Percentiles rank a stretch among this genome's conserved stretches.
These are phyloP conservation scores for Cecidostiba fungosa DNA, from an alignment of 2,888 invertebrate genomes.

Conservation along the genomic window DNA sequence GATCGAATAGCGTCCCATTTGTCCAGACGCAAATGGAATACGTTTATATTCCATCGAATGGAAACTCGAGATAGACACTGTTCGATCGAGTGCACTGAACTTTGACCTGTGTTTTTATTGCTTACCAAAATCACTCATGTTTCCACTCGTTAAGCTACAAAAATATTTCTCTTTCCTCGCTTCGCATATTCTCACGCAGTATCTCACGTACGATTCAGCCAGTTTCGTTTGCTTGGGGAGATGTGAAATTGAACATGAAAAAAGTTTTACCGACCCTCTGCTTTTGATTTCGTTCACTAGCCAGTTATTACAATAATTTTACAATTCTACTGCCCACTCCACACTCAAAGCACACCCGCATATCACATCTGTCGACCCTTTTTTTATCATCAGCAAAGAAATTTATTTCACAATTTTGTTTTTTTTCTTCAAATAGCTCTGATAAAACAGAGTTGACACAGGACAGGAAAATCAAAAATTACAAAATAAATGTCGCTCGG, in stretches of 20 bases:
- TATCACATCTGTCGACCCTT: not conserved
- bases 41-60: not conserved
- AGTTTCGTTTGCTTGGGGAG: conserved; percentile 4
- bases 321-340: conserved; percentile 28
- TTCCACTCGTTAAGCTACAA: conserved; percentile 60
- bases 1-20: conserved; percentile 19
- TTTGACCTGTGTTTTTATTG: conserved; percentile 39
- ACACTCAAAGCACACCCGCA: not conserved
- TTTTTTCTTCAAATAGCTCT: not conserved
- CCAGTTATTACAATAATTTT: conserved; percentile 45
- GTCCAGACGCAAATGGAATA: not conserved
- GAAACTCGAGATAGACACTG: not conserved
- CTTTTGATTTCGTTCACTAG: conserved; percentile 26
- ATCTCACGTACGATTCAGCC: conserved; percentile 21
- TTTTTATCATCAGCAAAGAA: not conserved
- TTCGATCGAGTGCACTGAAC: conserved; percentile 16
- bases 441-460: not conserved
- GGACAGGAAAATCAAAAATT: conserved; percentile 38
- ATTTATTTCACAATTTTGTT: not conserved
- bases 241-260: conserved; percentile 3
- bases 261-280: conserved; percentile 14
- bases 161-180: conserved; percentile 67
- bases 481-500: conserved; percentile 28
- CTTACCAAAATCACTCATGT: conserved; percentile 52
- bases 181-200: conserved; percentile 21